Base-by-base conservation (phyloP, 2,113 vertebrate species). In the Cynoglossus semilaevis region DNA sequence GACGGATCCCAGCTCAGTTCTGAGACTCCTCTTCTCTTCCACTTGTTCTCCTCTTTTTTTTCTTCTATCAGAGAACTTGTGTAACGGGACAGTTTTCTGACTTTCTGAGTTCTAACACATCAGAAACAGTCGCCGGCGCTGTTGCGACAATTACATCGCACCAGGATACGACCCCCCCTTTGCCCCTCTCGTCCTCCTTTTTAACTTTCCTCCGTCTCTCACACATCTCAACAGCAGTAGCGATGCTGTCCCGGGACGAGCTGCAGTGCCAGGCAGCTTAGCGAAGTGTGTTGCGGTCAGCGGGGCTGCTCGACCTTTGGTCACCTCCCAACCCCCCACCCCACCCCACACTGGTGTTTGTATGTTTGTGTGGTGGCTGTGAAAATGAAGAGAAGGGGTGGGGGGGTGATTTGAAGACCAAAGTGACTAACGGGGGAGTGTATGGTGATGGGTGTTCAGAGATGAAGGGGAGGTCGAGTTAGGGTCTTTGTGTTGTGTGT, bases 231-330 rank as follows among this genome's bases (percentile, higher is more conserved):
- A 51, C 17, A 14, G 56, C 29, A 12, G 37, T 1, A 41, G 60
- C 18, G 15, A 34, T 2, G 41, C 52, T 18, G 65, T 70, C 66
- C 61, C 58, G 55, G 72, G 69, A 68, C 60, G 2, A 36, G 50
- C 45, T 37, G 35, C 68, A 22, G 73, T 52, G 45, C 66, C 41
- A 57, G 68, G 71, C 54, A 73, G 63, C 79, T 90, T 93, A 94
- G 91, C 92, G 92, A 92, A 86, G 88, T 90, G 91, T 91, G 92
- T 92, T 85, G 82, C 90, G 94, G 93, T 94, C 94, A 93, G 88
- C 77, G 88, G 86, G 93, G 93, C 91, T 93, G 91, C 92, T 88
- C 89, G 92, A 96, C 94, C 96, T 96, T 93, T 96, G 96, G 94
- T 29, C 22, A 29, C 22, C 22, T 6, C 22, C 22, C 6, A 6